Base-by-base conservation (phyloP, 2,113 vertebrate species). In the Oreochromis aureus region DNA sequence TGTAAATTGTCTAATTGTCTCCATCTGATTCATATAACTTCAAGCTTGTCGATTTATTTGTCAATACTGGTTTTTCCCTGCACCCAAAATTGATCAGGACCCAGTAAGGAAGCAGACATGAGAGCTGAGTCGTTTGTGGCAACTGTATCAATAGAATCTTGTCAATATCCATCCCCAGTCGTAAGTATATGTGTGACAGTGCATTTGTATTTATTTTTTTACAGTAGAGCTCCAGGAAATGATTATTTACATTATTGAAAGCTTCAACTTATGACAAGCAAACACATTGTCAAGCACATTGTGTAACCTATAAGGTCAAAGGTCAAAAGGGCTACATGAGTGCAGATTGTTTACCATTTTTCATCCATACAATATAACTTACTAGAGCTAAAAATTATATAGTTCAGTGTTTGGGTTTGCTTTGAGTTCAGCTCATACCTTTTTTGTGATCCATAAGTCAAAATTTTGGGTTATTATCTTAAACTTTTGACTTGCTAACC, bases 291-390 rank as follows among this genome's bases (percentile, higher is more conserved):
- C 16, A 30, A 76, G 16, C 24, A 7, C 3, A 48, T 48, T 48
- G 1, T 16, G 10, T 48, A 51, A 32, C 16, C 71, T 76, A 1
- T 76, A 11, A 76, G 44, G 0, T 76, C 44, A 76, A 76, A 36
- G 32, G 61, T 66, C 34, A 2, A 48, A 76, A 11, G 71, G 71
- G 69, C 41, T 48, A 1, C 44, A 76, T 0, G 4, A 48, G 24
- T 32, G 41, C 44, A 51, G 15, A 78, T 19, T 19, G 10, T 78
- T 51, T 1, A 78, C 24, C 24, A 51, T 32, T 51, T 51, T 51
- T 78, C 1, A 51, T 32, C 44, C 1, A 0, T 76, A 32, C 32
- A 0, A 51, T 0, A 78, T 78, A 2, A 27, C 44, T 32, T 51
- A 66, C 44, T 32, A 12, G 6, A 78, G 0, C 10, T 48, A 24